Percentiles rank a stretch among this genome's conserved stretches.
Conservation (phyloP, 2,888 invertebrate species). For the Phorcus lineatus region DNA sequence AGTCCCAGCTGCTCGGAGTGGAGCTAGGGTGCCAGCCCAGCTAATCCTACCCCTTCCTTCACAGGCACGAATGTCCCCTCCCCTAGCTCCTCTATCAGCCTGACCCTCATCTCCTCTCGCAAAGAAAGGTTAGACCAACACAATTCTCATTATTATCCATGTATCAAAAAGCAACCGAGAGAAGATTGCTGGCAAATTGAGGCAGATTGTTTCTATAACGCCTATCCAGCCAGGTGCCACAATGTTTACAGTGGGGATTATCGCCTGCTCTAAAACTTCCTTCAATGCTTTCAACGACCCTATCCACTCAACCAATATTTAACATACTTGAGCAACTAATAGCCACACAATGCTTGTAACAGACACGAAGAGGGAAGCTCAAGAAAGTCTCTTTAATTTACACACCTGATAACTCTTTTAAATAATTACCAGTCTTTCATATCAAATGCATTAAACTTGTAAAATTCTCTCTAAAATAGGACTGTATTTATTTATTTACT, state of each 20-base stretch:
- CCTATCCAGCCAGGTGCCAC: background rate
- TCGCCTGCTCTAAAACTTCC: background rate
- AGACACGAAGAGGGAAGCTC: no score
- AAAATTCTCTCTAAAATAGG: no score
- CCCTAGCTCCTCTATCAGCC: background rate
- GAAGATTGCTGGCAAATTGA: background rate
- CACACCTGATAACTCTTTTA: no score
- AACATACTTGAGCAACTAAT: background rate
- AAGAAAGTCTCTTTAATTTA: no score
- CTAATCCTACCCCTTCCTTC: background rate
- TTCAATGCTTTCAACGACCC: background rate
- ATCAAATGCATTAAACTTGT: no score
- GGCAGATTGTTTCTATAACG: background rate
- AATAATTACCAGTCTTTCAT: no score
- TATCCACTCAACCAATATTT: background rate
- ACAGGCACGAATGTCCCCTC: background rate
- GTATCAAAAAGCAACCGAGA: slow-evolving; percentile 4
- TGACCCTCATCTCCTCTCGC: background rate
- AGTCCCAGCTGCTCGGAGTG: background rate
- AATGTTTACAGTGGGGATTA: background rate
- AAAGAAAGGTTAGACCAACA: slow-evolving; percentile 12
- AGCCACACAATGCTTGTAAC: background rate
- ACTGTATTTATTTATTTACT: no score
- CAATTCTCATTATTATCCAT: slow-evolving; percentile 10
- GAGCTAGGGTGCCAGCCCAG: background rate